Base-by-base conservation (phyloP, 2,888 invertebrate species). In the Mythimna pallens region DNA sequence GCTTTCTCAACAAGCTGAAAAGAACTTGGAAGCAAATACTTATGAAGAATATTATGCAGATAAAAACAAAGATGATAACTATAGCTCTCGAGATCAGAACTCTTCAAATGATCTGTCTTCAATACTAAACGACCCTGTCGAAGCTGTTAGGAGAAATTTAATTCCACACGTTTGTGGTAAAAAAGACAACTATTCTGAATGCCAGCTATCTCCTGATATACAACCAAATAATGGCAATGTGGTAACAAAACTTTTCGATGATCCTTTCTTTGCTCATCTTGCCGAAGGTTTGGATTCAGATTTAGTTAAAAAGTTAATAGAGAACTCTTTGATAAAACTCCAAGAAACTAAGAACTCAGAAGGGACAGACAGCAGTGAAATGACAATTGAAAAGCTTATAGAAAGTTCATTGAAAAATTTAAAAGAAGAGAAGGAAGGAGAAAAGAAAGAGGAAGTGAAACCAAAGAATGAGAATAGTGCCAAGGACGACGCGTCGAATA, bases 161-260 rank as follows among this genome's bases (percentile, higher is more conserved):
- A 97, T 98, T 87, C 98, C 98, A 61, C 98, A 98, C 90, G 97
- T 98, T 68, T 98, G 98, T 92, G 98, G 98, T 43, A 97, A 97
- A 92, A 94, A 89, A 88, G 93, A 95, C 92, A 89, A 85, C 75
- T 78, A 76, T 50, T 82, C 80, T 54, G 81, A 85, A 73, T 82
- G 76, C 66, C 73, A 71, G 25, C 76, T 70, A 25, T 57, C 67
- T 50, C 73, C 65, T 55, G 79, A 87, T 61, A 89, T 89, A 76
- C 87, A 87, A 73, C 85, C 91, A 52, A 94, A 94, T 82, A 93
- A 93, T 78, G 94, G 93, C 64, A 94, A 93, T 75, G 96, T 97
- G 87, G 97, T 97, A 14, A 95, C 96, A 14, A 97, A 97, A 91
- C 92, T 97, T 17, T 96, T 97, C 86, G 96, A 97, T 89, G 97